Evolutionary conservation across 2,888 invertebrate genomes (phyloP), one percentile per base, ranked within the genome.

Genomic region (Rhabditophanes sp.): DNA sequence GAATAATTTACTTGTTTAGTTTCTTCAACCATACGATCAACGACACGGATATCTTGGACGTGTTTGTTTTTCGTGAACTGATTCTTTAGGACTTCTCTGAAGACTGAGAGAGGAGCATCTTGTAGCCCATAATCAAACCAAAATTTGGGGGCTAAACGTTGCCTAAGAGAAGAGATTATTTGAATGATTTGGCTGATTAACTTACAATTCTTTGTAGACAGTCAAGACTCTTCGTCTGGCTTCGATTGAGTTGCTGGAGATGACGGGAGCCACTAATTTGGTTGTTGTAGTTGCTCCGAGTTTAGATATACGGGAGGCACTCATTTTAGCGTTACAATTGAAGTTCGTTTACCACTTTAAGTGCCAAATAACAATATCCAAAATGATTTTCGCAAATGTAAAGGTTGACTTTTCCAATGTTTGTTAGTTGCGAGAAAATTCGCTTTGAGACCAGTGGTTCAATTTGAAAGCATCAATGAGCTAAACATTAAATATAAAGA

Each of bases 151-250:
- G 55, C 49, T 28, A 50, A 18, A 9, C 54, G 48, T 39, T 58
- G 56, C 43, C 56, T 64, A 38, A 25, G 53, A 44, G 21, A 15
- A 33, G 17, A 27, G 12, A 6, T 8, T 9, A 17, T 9, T 15
- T 12, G 24, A 12, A 11, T 11, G 29, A 16, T 14, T 26, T 30
- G 22, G n/a, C 16, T 3, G 25, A 37, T 16, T 9, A 46, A 66
- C 68, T 60, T 60, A 69, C 69, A 69, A 66, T 28, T 68, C 65
- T 46, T 67, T 68, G 52, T 71, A 71, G 22, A 66, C 50, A 44
- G 65, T 64, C 22, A 70, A 50, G 6, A 69, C 69, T 27, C 67
- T 53, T 33, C 62, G 43, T 35, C 63, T 64, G 7, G 70, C 69
- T 43, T 71, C 67, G 4, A 49, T 43, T 9, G 50, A 44, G 37